Conservation (phyloP, 1,140 invertebrate genomes). For the Aleiodes sp. region DNA sequence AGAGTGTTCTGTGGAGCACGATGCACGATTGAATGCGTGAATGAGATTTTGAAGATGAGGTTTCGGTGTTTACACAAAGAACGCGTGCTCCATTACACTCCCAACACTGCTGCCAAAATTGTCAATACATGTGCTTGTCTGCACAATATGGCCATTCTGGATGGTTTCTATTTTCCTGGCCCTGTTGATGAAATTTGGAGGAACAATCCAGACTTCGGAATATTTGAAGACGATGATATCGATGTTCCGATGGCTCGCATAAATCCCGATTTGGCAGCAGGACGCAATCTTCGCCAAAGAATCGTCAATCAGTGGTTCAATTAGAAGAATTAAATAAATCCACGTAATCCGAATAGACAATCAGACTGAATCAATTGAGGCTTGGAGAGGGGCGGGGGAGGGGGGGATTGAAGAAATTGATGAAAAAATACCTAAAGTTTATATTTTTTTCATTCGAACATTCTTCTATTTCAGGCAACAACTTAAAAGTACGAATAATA, state of each 20-base stretch:
- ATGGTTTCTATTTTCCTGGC: neutral
- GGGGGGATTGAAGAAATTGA: no score
- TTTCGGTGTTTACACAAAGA: constrained; percentile 55
- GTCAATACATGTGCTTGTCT: constrained; percentile 57
- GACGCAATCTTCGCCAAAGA: constrained; percentile 1
- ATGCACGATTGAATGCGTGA: constrained; percentile 54
- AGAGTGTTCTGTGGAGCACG: constrained; percentile 39
- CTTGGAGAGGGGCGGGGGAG: no score
- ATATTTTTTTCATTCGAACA: no score
- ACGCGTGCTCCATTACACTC: constrained; percentile 55
- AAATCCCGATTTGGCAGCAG: constrained; percentile 16
- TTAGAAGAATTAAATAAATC: no score
- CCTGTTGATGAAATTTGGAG: neutral
- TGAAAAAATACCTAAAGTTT: no score
- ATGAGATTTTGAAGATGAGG: constrained; percentile 52
- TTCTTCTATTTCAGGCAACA: no score
- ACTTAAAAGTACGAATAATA: no score
- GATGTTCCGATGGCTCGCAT: neutral
- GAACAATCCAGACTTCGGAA: constrained; percentile 13
- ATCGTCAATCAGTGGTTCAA: neutral
- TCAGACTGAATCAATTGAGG: no score
- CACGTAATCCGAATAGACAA: no score
- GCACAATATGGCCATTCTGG: constrained; percentile 42
- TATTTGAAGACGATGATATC: neutral
- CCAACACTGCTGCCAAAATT: constrained; percentile 52